Base-by-base conservation (phyloP, 2,888 invertebrate genomes). In the Nesidiocoris tenuis region DNA sequence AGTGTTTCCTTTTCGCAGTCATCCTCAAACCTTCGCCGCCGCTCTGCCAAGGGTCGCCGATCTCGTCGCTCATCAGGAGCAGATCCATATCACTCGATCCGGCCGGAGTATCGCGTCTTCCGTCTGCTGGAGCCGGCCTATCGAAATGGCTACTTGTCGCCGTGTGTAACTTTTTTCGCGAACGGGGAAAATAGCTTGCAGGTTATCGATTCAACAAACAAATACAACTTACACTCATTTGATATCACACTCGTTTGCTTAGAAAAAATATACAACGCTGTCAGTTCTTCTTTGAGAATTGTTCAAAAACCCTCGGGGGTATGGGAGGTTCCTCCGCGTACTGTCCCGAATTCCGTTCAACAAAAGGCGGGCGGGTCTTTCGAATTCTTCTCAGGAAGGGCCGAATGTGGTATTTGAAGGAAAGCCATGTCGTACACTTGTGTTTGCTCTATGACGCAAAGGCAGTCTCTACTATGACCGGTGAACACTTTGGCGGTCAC, bases 331-430 rank as follows among this genome's bases (percentile, higher is more conserved):
- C 12, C 39, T 39, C 39, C 12, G 3, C 12, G 39, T 7, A 65
- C 65, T 74, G 74, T 65, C 65, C 65, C 76, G 1, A 66, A 76
- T 57, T 17, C n/a, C 59, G 21, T 56, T 78, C 57, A 79, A 67
- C 22, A 67, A 23, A 23, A 23, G 71, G 72, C 74, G 76, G 81
- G 81, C 75, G 81, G 81, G 76, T 81, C 81, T 79, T 81, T 81
- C 67, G 80, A 80, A 63, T 81, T 81, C 75, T 81, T 81, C 79
- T 81, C 81, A 65, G 81, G 81, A 64, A 80, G 78, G 57, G 80
- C 81, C 74, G 80, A 81, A 79, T 80, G 81, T 61, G 81, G 80
- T 74, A 81, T 79, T 72, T 80, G 80, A 59, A 81, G 77, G 56
- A 81, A 80, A 67, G 81, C 80, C 81, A 80, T 80, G 72, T 80